These are phyloP conservation scores for Dolichomitus sp. DNA, from an alignment of 2,888 invertebrate species.

Conservation along the genomic window DNA sequence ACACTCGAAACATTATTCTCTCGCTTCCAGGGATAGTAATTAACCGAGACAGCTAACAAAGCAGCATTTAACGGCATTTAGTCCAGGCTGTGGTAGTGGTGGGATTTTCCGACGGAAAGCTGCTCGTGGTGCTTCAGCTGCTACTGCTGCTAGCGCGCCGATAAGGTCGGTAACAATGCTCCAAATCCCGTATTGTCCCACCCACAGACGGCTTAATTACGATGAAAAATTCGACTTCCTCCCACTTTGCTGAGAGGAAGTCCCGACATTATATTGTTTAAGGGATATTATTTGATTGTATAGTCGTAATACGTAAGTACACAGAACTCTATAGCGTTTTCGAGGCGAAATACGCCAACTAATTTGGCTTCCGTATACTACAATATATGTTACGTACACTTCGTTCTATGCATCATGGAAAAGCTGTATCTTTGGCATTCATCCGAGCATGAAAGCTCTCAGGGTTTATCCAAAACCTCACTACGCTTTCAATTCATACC, in stretches of 20 bases:
- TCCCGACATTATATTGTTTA: constrained; percentile 74
- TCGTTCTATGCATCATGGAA: constrained; percentile 20
- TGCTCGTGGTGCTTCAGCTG: constrained; percentile 61
- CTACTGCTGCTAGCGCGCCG: constrained; percentile 75
- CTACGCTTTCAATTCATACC: constrained; percentile 32
- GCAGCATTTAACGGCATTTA: constrained; percentile 82
- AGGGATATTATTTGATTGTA: constrained; percentile 74
- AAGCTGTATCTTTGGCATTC: constrained; percentile 27
- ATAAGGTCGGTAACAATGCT: constrained; percentile 82
- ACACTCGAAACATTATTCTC: constrained; percentile 54
- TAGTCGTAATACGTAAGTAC: constrained; percentile 39
- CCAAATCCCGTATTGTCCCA: constrained; percentile 82
- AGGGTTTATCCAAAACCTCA: constrained; percentile 48
- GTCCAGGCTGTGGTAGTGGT: constrained; percentile 57
- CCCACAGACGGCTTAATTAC: constrained; percentile 81
- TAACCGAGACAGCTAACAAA: constrained; percentile 82
- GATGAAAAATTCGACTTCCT: constrained; percentile 76
- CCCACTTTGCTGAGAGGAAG: constrained; percentile 7
- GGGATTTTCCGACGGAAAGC: constrained; percentile 68
- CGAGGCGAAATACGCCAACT: constrained; percentile 24
- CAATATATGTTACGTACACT: constrained; percentile 26
- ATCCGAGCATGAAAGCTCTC: constrained; percentile 50
- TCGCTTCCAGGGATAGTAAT: constrained; percentile 74
- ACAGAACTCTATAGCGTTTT: constrained; percentile 27
- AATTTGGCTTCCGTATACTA: constrained; percentile 44